These are phyloP conservation scores for Mythimna vitellina DNA, from an alignment of 2,888 invertebrate species.

Conservation along the genomic window DNA sequence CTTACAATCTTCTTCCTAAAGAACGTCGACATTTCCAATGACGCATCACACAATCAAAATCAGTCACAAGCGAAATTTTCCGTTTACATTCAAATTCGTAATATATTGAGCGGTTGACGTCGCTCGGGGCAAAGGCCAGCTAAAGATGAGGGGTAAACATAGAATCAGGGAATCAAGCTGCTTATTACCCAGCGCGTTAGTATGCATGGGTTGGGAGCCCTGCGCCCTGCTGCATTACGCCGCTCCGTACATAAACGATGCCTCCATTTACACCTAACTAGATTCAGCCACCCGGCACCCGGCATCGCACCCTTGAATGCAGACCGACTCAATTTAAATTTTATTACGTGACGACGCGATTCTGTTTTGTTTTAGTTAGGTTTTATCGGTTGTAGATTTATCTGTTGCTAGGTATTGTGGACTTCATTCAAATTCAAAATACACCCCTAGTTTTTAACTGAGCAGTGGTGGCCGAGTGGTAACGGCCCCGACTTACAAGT, in stretches of 20 bases:
- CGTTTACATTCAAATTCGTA: conserved; percentile 58
- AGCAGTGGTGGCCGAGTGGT: too few relatives aligned
- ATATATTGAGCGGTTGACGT: conserved; percentile 42
- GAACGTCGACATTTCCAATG: conserved; percentile 20
- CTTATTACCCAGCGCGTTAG: conserved; percentile 87
- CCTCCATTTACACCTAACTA: conserved; percentile 82
- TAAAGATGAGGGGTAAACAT: conserved; percentile 77
- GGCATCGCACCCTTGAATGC: conserved; percentile 68
- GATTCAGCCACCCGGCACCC: conserved; percentile 68
- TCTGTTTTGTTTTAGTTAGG: conserved; percentile 42
- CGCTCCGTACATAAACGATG: conserved; percentile 81
- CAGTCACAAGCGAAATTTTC: conserved; percentile 57
- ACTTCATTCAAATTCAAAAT: background rate
- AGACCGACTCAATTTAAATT: conserved; percentile 76
- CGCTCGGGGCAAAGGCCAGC: conserved; percentile 42
- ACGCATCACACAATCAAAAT: conserved; percentile 40
- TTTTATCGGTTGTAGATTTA: conserved; percentile 39
- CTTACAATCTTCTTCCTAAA: too few relatives aligned
- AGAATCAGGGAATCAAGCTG: conserved; percentile 83
- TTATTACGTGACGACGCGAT: conserved; percentile 70
- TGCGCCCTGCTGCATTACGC: conserved; percentile 79
- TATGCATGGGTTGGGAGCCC: conserved; percentile 89
- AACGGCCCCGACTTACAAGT: too few relatives aligned
- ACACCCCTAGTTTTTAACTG: too few relatives aligned
- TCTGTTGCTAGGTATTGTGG: background rate